Conservation (phyloP, 2,888 invertebrate species). For the Chalcosyrphus nemorum region DNA sequence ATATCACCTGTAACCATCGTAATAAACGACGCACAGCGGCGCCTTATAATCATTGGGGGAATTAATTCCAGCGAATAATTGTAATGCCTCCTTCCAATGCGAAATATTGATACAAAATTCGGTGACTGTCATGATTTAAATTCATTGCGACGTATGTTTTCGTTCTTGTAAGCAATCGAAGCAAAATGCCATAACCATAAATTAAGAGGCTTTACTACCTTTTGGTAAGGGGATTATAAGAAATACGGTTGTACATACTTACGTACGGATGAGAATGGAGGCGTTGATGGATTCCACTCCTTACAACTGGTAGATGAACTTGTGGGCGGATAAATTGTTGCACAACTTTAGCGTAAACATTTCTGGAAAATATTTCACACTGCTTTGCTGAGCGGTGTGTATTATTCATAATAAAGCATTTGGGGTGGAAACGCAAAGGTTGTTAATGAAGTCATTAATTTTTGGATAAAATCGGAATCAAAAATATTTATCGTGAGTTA, state of each 20-base stretch:
- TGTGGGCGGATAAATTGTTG: neutral
- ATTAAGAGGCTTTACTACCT: slow-evolving; percentile 1
- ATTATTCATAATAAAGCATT: neutral
- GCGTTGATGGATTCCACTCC: slow-evolving; percentile 4
- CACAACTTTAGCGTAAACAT: neutral
- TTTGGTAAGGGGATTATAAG: neutral
- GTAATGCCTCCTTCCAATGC: neutral
- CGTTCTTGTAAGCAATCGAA: slow-evolving; percentile 7
- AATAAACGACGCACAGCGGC: neutral
- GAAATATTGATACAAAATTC: slow-evolving; percentile 3
- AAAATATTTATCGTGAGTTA: neutral
- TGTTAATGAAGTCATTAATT: neutral
- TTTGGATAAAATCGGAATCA: neutral
- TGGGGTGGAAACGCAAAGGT: neutral
- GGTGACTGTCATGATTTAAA: neutral
- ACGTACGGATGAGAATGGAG: neutral
- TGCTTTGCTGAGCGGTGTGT: neutral
- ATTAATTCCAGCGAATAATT: neutral
- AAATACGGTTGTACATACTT: no score
- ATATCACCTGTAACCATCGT: neutral
- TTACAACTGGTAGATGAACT: neutral
- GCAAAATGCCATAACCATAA: slow-evolving; percentile 1
- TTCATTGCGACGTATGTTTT: slow-evolving; percentile 5
- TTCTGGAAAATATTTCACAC: neutral
- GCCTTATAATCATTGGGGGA: neutral